Evolutionary conservation across 2,888 invertebrate species (phyloP), one percentile per base, ranked within the genome.

Genomic region (Cerastis rubricosa): DNA sequence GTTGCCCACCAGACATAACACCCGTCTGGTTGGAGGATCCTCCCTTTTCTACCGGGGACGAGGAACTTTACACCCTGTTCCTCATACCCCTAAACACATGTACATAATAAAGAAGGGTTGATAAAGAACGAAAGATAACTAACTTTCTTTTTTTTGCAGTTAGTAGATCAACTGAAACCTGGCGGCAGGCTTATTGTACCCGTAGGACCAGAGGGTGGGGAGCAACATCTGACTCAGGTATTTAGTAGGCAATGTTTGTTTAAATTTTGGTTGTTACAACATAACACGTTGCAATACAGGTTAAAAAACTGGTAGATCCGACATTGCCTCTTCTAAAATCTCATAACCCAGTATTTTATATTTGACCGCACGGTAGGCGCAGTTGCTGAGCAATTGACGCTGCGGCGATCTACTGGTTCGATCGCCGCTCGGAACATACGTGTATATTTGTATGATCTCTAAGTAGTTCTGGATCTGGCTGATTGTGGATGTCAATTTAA

Each of bases 111-210:
- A n/a, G n/a, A n/a, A n/a, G n/a, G n/a, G n/a, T n/a, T n/a, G n/a
- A n/a, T n/a, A n/a, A n/a, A 61, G 29, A 35, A 61, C 35, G 35
- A 19, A 9, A 19, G 29, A 35, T 35, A 29, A 59, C 59, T 59
- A 25, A 14, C 9, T 9, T 11, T 35, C 29, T 7, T 40, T 40
- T 63, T 43, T 78, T 91, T 90, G 11, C 94, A 99, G 98, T 94
- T 99, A 78, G 96, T 99, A 81, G 98, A 98, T 59, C 99, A 99
- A 94, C 95, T 99, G 89, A 99, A 99, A 92, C 98, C 98, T 68
- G 99, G 99, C 25, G 99, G 99, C 9, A 97, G 99, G 70, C 97
- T 99, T 81, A 98, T 99, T 86, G 98, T 99, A 47, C 99, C 99
- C 0, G 98, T 99, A 43, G 99, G 99, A 3, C 98, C 98, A 1